Base-by-base conservation (phyloP, 2,888 invertebrate genomes). In the Ochlodes sylvanus region DNA sequence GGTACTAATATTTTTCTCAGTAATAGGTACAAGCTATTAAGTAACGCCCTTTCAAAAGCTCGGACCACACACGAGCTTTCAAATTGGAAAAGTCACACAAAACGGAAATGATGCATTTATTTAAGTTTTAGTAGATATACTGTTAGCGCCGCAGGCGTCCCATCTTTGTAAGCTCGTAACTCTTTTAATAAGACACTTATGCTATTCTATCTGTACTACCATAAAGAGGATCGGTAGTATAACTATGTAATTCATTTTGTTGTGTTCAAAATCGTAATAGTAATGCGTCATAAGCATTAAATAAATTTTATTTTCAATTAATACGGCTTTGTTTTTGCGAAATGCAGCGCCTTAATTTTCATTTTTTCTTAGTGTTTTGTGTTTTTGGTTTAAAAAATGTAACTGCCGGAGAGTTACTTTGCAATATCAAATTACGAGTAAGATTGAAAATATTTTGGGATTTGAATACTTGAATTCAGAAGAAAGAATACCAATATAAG, bases 91-190 rank as follows among this genome's bases (percentile, higher is more conserved):
- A 89, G 79, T 85, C 85, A 77, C 79, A 84, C 86, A 85, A 86
- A 89, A 88, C 88, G 89, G 90, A 91, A 91, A 91, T 83, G 85
- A 84, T 82, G 85, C 86, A 90, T 91, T 87, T 86, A 88, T 89
- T 86, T 80, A 81, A 79, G 82, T 80, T 82, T 84, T 81, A 84
- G 85, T 83, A 38, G 62, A 68, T 38, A 80, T 81, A 79, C 79
- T 79, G 77, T 77, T 76, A 76, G 78, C 90, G 86, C 91, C 83
- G 88, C 90, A 85, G 92, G 90, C 86, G 88, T 86, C 81, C 88
- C 81, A 85, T 84, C 80, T 83, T 84, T 86, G 82, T 80, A 86
- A 86, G 81, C 83, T 85, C 89, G 87, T 90, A 90, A 90, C 83
- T 91, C 88, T 89, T 88, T 83, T 86, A 87, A 87, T 88, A 89